These are phyloP conservation scores for Caenorhabditis tropicalis DNA, from an alignment of 1,140 invertebrate genomes.

Conservation along the genomic window DNA sequence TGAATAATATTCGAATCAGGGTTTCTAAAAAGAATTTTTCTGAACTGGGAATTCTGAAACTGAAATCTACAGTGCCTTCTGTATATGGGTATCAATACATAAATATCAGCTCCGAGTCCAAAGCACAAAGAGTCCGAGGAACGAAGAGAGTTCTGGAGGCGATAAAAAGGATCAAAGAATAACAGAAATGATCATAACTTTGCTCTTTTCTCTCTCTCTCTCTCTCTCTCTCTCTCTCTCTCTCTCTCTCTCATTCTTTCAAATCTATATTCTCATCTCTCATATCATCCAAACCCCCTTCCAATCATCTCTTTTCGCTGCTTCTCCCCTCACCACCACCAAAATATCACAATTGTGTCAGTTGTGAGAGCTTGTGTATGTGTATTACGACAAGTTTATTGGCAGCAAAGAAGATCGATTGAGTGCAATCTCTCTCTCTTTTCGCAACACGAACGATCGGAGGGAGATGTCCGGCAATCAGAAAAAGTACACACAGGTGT, in stretches of 20 bases:
- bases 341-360: not conserved
- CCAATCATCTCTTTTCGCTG: not conserved
- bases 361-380: constrained; percentile 9
- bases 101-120: too few species aligned
- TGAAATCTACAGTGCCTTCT: too few species aligned
- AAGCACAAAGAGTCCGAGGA: too few species aligned
- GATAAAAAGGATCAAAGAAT: not conserved
- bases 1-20: too few species aligned
- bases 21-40: too few species aligned
- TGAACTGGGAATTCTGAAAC: too few species aligned
- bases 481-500: not conserved
- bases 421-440: not conserved
- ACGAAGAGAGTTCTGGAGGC: too few species aligned
- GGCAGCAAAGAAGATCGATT: constrained; percentile 38
- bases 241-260: not conserved
- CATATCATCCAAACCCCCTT: not conserved
- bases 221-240: not conserved
- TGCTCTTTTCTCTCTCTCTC: not conserved
- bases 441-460: not conserved
- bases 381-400: constrained; percentile 45
- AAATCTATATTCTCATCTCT: not conserved
- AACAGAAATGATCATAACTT: not conserved
- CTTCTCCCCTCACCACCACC: not conserved
- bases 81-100: too few species aligned
- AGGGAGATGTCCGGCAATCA: not conserved